These are phyloP conservation scores for Myotis pilosus DNA, from an alignment of 2,797 vertebrate species.

Conservation along the genomic window DNA sequence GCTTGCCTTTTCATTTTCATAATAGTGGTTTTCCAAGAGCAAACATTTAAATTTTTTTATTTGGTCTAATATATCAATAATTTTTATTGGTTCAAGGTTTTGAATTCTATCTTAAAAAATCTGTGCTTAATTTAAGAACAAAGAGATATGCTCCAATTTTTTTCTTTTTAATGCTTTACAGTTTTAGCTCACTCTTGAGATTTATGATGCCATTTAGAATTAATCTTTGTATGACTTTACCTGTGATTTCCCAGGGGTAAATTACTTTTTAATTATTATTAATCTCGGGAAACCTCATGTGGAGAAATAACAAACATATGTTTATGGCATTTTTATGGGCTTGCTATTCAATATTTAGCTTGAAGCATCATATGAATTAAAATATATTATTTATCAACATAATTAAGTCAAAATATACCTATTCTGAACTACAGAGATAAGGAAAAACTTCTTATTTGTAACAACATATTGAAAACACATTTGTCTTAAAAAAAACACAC, in stretches of 20 bases:
- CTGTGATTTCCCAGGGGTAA: background rate
- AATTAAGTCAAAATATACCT: background rate
- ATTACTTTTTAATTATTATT: conserved; percentile 22
- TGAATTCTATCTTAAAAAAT: background rate
- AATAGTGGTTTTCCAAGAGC: background rate
- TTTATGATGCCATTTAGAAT: conserved; percentile 26
- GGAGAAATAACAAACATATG: conserved; percentile 39
- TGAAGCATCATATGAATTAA: conserved; percentile 18
- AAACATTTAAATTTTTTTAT: background rate
- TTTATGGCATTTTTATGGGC: background rate
- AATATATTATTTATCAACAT: background rate
- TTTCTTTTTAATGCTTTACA: background rate
- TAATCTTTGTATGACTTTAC: background rate
- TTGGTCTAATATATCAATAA: background rate
- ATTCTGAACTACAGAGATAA: conserved; percentile 17
- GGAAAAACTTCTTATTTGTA: background rate
- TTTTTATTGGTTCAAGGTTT: background rate
- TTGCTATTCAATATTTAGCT: background rate
- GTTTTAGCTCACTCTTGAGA: background rate
- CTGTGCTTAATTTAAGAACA: background rate
- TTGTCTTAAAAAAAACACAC: background rate
- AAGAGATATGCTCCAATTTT: background rate
- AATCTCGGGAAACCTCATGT: background rate
- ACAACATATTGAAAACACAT: background rate
- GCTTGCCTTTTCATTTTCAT: background rate